Evolutionary conservation across 2,113 vertebrate genomes (phyloP).

Genomic region (Ploceus nigricollis): DNA sequence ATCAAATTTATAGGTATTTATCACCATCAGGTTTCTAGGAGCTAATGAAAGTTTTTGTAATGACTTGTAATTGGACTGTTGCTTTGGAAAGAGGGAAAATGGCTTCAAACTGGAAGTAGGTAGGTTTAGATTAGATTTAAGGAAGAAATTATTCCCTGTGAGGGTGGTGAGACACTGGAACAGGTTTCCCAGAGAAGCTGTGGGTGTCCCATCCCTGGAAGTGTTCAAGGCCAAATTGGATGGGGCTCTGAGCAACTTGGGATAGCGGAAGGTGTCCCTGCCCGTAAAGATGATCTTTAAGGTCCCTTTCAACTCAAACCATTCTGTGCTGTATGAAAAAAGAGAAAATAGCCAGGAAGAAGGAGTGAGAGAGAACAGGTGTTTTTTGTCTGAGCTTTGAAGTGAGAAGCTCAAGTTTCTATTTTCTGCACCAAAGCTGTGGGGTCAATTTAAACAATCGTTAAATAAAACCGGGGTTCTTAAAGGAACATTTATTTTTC

Average conservation of each 20-base stretch:
- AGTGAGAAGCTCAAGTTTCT: not conserved
- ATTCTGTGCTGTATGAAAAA: not conserved
- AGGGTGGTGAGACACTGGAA: not conserved
- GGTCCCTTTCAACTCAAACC: not conserved
- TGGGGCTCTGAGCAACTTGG: not conserved
- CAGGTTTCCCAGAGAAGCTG: not conserved
- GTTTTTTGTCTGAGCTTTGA: not conserved
- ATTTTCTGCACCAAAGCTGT: not conserved
- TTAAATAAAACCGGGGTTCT: not conserved
- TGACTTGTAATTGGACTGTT: not conserved
- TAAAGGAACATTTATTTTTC: not conserved
- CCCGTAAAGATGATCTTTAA: not conserved
- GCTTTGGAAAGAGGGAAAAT: not conserved
- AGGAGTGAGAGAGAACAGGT: not conserved
- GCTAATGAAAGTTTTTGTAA: not conserved
- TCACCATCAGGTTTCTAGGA: not conserved
- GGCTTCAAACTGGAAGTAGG: not conserved
- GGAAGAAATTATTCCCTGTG: not conserved
- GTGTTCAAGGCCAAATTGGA: not conserved
- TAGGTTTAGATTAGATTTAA: not conserved
- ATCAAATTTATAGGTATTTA: not conserved
- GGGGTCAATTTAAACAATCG: not conserved
- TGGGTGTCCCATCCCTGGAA: accelerated
- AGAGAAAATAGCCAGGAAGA: not conserved
- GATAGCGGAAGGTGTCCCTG: accelerated